phyloP scores from a whole-genome alignment of 2,113 vertebrate genomes.

The Conger conger region DNA sequence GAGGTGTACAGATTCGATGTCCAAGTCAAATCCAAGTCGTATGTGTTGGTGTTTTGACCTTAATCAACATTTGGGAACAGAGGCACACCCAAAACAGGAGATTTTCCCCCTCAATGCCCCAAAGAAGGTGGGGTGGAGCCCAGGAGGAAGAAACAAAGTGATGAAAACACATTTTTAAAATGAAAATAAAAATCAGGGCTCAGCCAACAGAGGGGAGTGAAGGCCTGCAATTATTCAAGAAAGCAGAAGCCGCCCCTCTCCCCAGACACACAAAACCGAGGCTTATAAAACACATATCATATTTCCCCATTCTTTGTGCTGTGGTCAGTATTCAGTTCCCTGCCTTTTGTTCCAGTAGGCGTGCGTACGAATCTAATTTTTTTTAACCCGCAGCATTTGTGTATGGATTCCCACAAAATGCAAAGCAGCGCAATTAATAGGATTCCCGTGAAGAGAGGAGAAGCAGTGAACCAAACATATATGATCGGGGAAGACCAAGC shows the following conservation, averaged over 20 bases:
- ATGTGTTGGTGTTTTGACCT: slow-evolving; percentile 39
- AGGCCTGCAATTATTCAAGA: slow-evolving; percentile 54
- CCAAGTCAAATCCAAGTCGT: slow-evolving; percentile 40
- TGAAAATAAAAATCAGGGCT: slow-evolving; percentile 45
- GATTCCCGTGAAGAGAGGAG: slow-evolving; percentile 44
- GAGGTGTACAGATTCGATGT: too few species aligned
- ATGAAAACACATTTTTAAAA: slow-evolving; percentile 35
- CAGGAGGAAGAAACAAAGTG: slow-evolving; percentile 55
- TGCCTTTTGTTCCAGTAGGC: slow-evolving; percentile 47
- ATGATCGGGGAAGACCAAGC: slow-evolving; percentile 41
- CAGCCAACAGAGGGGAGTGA: slow-evolving; percentile 39
- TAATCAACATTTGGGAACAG: slow-evolving; percentile 52
- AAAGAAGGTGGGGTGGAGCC: slow-evolving; percentile 42
- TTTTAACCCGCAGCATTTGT: slow-evolving; percentile 38
- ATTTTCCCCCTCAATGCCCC: slow-evolving; percentile 49
- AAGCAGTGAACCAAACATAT: slow-evolving; percentile 52
- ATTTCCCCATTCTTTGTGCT: slow-evolving; percentile 53
- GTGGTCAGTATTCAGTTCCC: slow-evolving; percentile 53
- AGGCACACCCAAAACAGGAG: slow-evolving; percentile 61
- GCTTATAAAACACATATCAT: slow-evolving; percentile 51
- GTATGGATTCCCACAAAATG: slow-evolving; percentile 50
- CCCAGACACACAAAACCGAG: slow-evolving; percentile 42
- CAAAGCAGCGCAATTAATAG: slow-evolving; percentile 43
- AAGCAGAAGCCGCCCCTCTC: slow-evolving; percentile 44
- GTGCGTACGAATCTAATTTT: slow-evolving; percentile 48